These are phyloP conservation scores for Latrodectus geometricus DNA, from an alignment of 1,140 invertebrate species.

Conservation along the genomic window DNA sequence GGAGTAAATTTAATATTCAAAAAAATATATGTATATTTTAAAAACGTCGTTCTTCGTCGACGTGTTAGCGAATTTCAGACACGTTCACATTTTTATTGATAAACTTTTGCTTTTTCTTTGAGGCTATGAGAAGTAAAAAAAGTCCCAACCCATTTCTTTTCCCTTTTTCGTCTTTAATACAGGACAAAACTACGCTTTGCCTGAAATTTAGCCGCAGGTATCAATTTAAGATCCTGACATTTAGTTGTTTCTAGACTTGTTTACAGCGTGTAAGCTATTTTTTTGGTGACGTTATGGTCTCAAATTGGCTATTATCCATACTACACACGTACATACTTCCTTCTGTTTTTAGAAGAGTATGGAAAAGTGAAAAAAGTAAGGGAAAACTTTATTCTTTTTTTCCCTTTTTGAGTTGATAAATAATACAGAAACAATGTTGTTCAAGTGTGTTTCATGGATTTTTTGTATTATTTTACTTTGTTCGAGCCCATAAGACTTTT, in stretches of 20 bases:
- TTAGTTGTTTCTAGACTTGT: slow-evolving; percentile 43
- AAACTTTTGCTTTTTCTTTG: slow-evolving; percentile 22
- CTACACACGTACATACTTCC: slow-evolving; percentile 24
- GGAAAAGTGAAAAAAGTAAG: slow-evolving; percentile 16
- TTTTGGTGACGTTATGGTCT: slow-evolving; percentile 44
- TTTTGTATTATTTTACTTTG: not conserved
- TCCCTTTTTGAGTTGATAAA: slow-evolving; percentile 42
- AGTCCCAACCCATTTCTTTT: not conserved
- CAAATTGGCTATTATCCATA: slow-evolving; percentile 50
- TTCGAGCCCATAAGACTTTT: not conserved
- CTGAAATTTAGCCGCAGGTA: slow-evolving; percentile 57
- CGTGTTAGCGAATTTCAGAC: slow-evolving; percentile 15
- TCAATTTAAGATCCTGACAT: slow-evolving; percentile 57
- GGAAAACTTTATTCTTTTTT: not conserved
- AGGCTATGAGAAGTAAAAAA: slow-evolving; percentile 16
- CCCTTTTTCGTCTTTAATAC: not conserved
- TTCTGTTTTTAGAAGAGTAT: not conserved
- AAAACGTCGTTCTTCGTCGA: no score
- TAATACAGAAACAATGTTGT: slow-evolving; percentile 46
- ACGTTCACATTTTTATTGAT: slow-evolving; percentile 39
- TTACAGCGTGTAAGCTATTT: slow-evolving; percentile 46
- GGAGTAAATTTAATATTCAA: no score
- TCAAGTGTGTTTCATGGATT: slow-evolving; percentile 13
- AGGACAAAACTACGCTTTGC: slow-evolving; percentile 21
- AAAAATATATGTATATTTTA: no score